Evolutionary conservation across 2,888 invertebrate species (phyloP).

Genomic region (Drosophila pegasa): DNA sequence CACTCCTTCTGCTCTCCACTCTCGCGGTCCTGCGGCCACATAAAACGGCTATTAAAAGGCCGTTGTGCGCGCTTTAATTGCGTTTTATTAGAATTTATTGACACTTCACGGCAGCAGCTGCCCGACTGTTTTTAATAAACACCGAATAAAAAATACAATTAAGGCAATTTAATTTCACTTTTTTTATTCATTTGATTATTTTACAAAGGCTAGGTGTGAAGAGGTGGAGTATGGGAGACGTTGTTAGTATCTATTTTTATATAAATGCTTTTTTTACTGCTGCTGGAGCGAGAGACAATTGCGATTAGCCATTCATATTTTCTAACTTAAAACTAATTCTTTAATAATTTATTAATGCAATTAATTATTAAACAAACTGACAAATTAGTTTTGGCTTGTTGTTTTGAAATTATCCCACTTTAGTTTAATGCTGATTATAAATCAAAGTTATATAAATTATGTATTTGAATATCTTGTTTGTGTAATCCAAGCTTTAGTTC

Average conservation of each 20-base stretch:
- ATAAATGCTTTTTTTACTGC: no score
- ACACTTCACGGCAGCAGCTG: constrained; percentile 49
- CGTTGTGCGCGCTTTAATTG: constrained; percentile 61
- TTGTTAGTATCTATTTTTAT: not conserved
- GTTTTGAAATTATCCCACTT: no score
- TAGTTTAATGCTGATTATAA: no score
- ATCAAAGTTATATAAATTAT: no score
- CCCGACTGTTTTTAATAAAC: constrained; percentile 14
- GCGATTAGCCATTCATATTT: no score
- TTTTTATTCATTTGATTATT: constrained; percentile 6
- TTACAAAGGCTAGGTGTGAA: constrained; percentile 1
- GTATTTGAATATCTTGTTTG: no score
- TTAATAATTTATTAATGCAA: no score
- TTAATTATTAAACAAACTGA: no score
- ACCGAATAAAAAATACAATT: not conserved
- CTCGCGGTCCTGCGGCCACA: constrained; percentile 26
- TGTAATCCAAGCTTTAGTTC: no score
- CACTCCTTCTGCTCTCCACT: constrained; percentile 1
- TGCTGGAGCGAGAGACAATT: no score
- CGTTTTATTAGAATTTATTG: constrained; percentile 70
- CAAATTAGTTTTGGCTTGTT: not conserved
- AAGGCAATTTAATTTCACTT: constrained; percentile 12
- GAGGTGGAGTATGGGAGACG: not conserved
- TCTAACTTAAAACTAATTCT: no score
- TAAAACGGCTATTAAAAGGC: constrained; percentile 54